Conservation (phyloP, 2,797 vertebrate genomes). For the Danio aesculapii region DNA sequence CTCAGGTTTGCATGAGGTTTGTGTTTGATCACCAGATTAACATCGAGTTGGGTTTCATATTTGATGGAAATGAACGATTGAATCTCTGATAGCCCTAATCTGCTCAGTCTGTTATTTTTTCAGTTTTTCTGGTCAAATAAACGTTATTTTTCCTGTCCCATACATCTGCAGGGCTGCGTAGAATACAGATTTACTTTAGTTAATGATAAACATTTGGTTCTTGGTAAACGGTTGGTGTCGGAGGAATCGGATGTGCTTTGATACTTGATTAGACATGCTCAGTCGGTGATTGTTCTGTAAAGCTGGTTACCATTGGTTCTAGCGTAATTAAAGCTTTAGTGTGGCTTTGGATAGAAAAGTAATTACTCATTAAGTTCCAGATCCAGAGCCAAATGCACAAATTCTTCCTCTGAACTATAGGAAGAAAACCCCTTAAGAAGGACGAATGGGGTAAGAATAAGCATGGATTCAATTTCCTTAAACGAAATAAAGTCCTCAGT, state of each 20-base stretch:
- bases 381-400: neutral
- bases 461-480: neutral
- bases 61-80: slow-evolving; percentile 12
- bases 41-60: slow-evolving; percentile 21
- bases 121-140: neutral
- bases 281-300: slow-evolving; percentile 65
- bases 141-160: neutral
- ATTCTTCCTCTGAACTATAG: neutral
- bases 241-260: slow-evolving; percentile 60
- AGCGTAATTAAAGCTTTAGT: slow-evolving; percentile 68
- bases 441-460: neutral
- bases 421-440: neutral
- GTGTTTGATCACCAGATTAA: slow-evolving; percentile 27
- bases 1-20: slow-evolving; percentile 23
- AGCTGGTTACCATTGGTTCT: slow-evolving; percentile 66
- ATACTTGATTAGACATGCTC: slow-evolving; percentile 73
- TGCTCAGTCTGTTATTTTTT: neutral
- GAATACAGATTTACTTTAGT: slow-evolving; percentile 63
- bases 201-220: slow-evolving; percentile 64
- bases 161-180: neutral
- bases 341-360: slow-evolving; percentile 23
- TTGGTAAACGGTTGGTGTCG: slow-evolving; percentile 70
- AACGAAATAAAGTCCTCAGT: neutral
- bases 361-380: slow-evolving; percentile 11
- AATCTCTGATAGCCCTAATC: slow-evolving; percentile 27